Base-by-base conservation (phyloP, 2,888 invertebrate species). In the Epirrhoe alternata region DNA sequence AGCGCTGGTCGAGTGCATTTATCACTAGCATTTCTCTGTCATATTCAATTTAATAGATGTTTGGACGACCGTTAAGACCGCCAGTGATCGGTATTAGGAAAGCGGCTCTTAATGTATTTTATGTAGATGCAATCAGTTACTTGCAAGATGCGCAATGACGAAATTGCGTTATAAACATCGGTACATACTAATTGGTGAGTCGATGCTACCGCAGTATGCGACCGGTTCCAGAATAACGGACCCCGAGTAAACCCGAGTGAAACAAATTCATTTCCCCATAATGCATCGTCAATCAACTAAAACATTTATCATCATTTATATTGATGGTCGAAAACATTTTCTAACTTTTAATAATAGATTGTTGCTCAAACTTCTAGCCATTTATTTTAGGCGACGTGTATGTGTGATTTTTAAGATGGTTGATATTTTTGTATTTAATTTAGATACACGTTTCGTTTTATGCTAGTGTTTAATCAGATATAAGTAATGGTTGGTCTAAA, bases 141-240 rank as follows among this genome's bases (percentile, higher is more conserved):
- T 54, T 73, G 70, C 69, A 69, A 68, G 74, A 62, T 75, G 75
- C 66, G 79, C 80, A 84, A 82, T 82, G 83, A 86, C 80, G 79
- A 86, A 87, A 88, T 88, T 85, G 85, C 81, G 78, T 80, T 82
- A 84, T 79, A 81, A 81, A 82, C 80, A 85, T 84, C 82, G 78
- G 82, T 81, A 77, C 81, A 82, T 78, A 85, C 86, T 91, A 92
- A 91, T 90, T 89, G 87, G 83, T 82, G 75, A 81, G 79, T 80
- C 79, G 75, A 79, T 79, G 80, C 83, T 75, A 75, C 75, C 70
- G 47, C 78, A 78, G 78, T 77, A 77, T 81, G 74, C 78, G 83
- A 83, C 87, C 83, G 88, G 86, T 86, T 78, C 73, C 74, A 71
- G 77, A 79, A 71, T 87, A 90, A 92, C 89, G 91, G 90, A 70